phyloP scores from a whole-genome alignment of 1,140 invertebrate genomes.

The Dendroctonus ponderosae region DNA sequence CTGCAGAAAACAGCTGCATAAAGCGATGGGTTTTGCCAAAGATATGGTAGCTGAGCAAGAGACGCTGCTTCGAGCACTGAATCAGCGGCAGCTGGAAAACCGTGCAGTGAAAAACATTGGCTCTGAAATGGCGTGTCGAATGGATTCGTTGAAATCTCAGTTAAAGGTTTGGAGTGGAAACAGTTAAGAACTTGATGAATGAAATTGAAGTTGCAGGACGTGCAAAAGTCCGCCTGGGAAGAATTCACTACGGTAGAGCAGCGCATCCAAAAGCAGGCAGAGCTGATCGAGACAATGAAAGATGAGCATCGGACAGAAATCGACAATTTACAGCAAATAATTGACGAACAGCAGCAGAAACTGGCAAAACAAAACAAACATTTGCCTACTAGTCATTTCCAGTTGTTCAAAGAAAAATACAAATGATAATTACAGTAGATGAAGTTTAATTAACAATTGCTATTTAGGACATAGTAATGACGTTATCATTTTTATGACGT shows the following conservation, averaged over 20 bases:
- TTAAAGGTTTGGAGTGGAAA: slow-evolving; percentile 50
- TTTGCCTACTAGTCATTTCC: slow-evolving; percentile 40
- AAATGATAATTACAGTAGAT: slow-evolving; percentile 18
- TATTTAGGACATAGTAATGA: neutral
- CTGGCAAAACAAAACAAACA: slow-evolving; percentile 34
- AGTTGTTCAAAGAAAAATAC: slow-evolving; percentile 46
- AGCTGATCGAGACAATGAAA: slow-evolving; percentile 53
- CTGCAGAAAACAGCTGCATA: slow-evolving; percentile 56
- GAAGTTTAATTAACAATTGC: neutral
- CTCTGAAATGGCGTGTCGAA: slow-evolving; percentile 53
- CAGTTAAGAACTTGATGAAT: neutral
- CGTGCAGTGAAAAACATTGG: slow-evolving; percentile 55
- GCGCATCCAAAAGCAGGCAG: slow-evolving; percentile 55
- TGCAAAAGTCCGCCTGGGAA: slow-evolving; percentile 56
- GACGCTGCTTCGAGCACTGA: slow-evolving; percentile 51
- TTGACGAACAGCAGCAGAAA: slow-evolving; percentile 58
- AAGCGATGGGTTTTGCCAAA: slow-evolving; percentile 57
- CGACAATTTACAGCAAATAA: slow-evolving; percentile 52
- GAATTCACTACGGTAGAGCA: slow-evolving; percentile 56
- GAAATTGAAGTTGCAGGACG: slow-evolving; percentile 49
- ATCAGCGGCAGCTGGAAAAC: slow-evolving; percentile 55
- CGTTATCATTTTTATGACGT: neutral
- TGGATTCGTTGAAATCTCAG: slow-evolving; percentile 56
- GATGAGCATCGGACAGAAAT: slow-evolving; percentile 55
- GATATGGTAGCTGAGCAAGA: slow-evolving; percentile 59